Evolutionary conservation across 2,888 invertebrate species (phyloP).

Genomic region (Standfussiana lucernea): DNA sequence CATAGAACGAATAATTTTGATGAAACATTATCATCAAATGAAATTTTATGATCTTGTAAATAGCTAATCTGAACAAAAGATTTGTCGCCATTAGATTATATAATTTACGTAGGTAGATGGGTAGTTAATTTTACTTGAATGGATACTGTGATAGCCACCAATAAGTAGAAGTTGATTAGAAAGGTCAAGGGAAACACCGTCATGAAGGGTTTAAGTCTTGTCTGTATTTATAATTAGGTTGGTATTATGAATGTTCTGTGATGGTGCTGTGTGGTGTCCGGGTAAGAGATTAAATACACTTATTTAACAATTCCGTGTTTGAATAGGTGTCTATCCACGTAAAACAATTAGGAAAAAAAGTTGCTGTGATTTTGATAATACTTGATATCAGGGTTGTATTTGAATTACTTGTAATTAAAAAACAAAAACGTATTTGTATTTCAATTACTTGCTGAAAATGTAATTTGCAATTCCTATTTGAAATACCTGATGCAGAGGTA

Average conservation of each 20-base stretch:
- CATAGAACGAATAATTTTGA: neutral
- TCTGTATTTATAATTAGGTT: constrained; percentile 6
- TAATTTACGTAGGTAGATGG: neutral
- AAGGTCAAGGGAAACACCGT: constrained; percentile 11
- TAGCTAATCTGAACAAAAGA: neutral
- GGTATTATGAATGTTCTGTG: neutral
- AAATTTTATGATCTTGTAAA: neutral
- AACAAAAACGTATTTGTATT: no score
- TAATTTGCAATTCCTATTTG: no score
- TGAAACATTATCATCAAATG: neutral
- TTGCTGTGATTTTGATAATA: neutral
- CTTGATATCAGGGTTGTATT: no score
- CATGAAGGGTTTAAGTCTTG: constrained; percentile 5
- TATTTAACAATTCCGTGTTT: constrained; percentile 10
- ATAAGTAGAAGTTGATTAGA: constrained; percentile 15
- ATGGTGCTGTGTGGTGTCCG: neutral
- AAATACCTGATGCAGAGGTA: no score
- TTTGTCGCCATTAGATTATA: neutral
- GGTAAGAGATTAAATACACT: constrained; percentile 18
- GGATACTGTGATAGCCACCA: constrained; percentile 13
- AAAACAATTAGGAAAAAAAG: neutral
- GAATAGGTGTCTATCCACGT: neutral
- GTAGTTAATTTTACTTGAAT: constrained; percentile 6
- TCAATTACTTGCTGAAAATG: no score
- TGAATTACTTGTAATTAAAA: no score